Percentiles rank a stretch among this genome's conserved stretches.
phyloP scores from a whole-genome alignment of 2,888 invertebrate species.

The Anticlea derivata region DNA sequence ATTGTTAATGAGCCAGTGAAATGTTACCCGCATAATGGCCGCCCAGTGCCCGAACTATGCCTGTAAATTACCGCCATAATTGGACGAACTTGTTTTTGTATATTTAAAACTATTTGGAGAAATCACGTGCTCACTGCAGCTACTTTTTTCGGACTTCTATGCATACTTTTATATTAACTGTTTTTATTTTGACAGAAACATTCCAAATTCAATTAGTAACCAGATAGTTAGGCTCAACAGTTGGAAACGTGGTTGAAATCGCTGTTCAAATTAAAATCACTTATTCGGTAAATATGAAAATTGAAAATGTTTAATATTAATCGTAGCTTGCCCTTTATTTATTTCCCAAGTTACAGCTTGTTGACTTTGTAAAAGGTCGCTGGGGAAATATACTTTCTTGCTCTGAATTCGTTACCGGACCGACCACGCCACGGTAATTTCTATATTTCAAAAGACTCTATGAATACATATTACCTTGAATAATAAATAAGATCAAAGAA shows the following conservation, averaged over 20 bases:
- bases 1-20: conserved; percentile 63
- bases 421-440: conserved; percentile 50
- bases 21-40: conserved; percentile 51
- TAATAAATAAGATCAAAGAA: conserved; percentile 34
- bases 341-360: conserved; percentile 79
- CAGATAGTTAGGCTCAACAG: too few species aligned
- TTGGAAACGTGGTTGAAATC: too few species aligned
- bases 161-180: background rate
- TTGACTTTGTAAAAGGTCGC: conserved; percentile 78
- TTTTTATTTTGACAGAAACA: too few species aligned
- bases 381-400: conserved; percentile 75
- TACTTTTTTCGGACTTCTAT: background rate
- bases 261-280: conserved; percentile 26
- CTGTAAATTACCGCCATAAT: conserved; percentile 41
- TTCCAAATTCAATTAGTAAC: too few species aligned
- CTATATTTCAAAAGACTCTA: conserved; percentile 40
- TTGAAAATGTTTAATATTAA: conserved; percentile 67
- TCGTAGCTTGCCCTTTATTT: conserved; percentile 68
- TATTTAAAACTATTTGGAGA: conserved; percentile 36
- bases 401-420: conserved; percentile 69
- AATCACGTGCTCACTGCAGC: conserved; percentile 17
- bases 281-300: conserved; percentile 36
- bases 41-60: conserved; percentile 34
- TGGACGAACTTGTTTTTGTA: conserved; percentile 37
- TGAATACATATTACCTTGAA: conserved; percentile 32